Percentiles rank a stretch among this genome's conserved stretches.
These are phyloP conservation scores for Halichondria panicea DNA, from an alignment of 37 sponge, comb jelly and placozoan genomes.

Conservation along the genomic window DNA sequence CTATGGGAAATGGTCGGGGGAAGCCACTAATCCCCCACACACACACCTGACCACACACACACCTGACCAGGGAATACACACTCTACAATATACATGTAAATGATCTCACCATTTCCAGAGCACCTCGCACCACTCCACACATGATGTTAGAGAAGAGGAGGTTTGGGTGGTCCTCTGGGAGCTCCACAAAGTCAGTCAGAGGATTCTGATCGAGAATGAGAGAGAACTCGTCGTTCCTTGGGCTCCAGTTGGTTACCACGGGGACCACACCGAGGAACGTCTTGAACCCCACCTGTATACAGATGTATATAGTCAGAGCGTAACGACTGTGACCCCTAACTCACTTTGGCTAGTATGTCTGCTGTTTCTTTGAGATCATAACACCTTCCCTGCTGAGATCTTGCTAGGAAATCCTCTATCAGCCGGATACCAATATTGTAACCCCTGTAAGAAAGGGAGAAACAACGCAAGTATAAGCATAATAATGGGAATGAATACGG, in stretches of 20 bases:
- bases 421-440: constrained; percentile 96
- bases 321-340: background rate
- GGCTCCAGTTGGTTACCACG: constrained; percentile 86
- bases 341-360: constrained; percentile 84
- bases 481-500: background rate
- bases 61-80: background rate
- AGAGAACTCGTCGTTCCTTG: constrained; percentile 77
- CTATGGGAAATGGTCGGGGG: no score
- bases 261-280: constrained; percentile 92
- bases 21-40: background rate
- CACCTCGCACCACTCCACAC: constrained; percentile 93
- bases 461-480: no score
- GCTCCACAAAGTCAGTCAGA: constrained; percentile 95
- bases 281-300: constrained; percentile 84
- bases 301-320: background rate
- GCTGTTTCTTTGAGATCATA: constrained; percentile 89
- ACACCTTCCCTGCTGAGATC: constrained; percentile 77
- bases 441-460: constrained; percentile 82
- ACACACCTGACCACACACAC: background rate
- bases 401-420: constrained; percentile 95
- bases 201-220: constrained; percentile 93
- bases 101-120: constrained; percentile 88
- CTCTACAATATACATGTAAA: background rate
- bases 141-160: constrained; percentile 92
- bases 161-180: constrained; percentile 77